A percentile compares a stretch with the other conserved stretches of the same genome.
Conservation (phyloP, 2,113 vertebrate species). For the Brevimyrus niger region DNA sequence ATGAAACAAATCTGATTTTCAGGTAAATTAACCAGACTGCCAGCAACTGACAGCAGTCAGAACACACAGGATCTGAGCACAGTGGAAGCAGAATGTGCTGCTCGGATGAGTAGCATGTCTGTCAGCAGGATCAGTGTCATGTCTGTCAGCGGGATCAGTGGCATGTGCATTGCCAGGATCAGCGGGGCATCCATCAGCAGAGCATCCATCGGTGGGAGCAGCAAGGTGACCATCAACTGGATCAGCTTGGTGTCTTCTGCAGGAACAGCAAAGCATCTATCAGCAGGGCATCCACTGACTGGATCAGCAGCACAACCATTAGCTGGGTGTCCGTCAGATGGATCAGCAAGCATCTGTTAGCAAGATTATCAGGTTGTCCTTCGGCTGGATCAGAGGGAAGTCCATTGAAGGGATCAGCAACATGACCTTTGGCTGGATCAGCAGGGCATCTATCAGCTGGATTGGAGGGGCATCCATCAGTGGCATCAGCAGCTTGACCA, state of each 20-base stretch:
- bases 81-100: conserved; percentile 39
- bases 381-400: background rate
- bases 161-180: background rate
- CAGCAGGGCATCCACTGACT: too few relatives aligned
- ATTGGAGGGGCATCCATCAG: background rate
- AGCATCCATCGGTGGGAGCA: background rate
- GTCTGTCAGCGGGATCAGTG: background rate
- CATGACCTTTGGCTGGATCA: too few relatives aligned
- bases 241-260: background rate
- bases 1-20: conserved; percentile 86
- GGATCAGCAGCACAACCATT: too few relatives aligned
- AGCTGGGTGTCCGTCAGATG: too few relatives aligned
- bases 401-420: background rate
- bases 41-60: conserved; percentile 72
- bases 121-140: background rate
- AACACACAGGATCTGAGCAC: conserved; percentile 73
- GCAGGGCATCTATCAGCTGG: too few relatives aligned
- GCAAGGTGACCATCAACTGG: background rate
- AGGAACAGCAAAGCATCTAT: too few relatives aligned
- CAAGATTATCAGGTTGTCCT: too few relatives aligned
- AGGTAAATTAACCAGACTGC: conserved; percentile 84
- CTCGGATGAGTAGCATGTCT: conserved; percentile 4
- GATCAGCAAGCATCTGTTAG: background rate
- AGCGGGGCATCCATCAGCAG: background rate
- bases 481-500: background rate